Evolutionary conservation across 2,113 vertebrate genomes (phyloP).

Genomic region (Phalacrocorax carbo): DNA sequence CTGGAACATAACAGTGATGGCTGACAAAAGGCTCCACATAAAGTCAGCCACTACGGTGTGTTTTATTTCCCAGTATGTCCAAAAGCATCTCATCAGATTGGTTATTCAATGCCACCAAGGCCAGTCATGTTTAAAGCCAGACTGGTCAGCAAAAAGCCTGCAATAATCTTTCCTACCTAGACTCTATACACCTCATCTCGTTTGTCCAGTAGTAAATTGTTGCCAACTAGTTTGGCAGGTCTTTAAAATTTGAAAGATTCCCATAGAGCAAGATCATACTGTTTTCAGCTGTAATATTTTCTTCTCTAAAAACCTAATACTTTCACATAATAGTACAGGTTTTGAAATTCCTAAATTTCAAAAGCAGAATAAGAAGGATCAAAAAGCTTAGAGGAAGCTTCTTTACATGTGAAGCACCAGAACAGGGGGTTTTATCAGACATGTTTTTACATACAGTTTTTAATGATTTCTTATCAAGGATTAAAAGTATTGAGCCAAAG

Average conservation of each 20-base stretch:
- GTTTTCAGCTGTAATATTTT: not conserved
- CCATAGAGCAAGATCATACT: fast-evolving
- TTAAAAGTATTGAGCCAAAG: not conserved
- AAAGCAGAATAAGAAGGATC: not conserved
- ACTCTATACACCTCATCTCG: not conserved
- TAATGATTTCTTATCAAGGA: not conserved
- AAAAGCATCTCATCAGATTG: not conserved
- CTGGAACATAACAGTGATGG: not conserved
- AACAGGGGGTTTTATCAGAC: not conserved
- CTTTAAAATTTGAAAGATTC: not conserved
- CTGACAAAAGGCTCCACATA: not conserved
- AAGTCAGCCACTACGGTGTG: not conserved
- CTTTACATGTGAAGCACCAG: not conserved
- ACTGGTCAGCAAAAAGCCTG: not conserved
- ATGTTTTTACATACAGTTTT: not conserved
- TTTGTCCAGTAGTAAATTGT: not conserved
- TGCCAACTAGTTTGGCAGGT: not conserved
- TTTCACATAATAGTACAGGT: not conserved
- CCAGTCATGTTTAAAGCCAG: not conserved
- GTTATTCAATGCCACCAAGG: fast-evolving
- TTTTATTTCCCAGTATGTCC: not conserved
- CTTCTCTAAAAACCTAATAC: not conserved
- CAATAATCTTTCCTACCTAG: not conserved
- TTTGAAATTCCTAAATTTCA: not conserved
- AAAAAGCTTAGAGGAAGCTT: not conserved